Conservation (phyloP, 2,888 invertebrate genomes). For the Thymelicus acteon region DNA sequence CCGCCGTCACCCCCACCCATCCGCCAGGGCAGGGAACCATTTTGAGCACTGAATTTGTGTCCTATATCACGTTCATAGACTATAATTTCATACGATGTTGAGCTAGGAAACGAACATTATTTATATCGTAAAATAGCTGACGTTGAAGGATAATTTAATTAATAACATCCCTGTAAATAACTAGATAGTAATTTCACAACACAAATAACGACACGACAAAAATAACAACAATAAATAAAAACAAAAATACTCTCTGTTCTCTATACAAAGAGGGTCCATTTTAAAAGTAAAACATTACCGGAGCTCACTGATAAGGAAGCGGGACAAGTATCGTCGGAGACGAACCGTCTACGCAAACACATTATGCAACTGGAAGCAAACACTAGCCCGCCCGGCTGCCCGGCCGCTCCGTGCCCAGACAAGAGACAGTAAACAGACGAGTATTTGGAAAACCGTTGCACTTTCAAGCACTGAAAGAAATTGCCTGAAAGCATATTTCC, state of each 20-base stretch:
- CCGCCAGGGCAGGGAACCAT: constrained; percentile 8
- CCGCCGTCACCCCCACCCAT: constrained; percentile 14
- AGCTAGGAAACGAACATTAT: too few relatives aligned
- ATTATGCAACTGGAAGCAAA: constrained; percentile 12
- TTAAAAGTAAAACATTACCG: too few relatives aligned
- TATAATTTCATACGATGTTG: too few relatives aligned
- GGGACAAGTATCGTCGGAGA: not conserved
- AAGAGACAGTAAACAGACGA: not conserved
- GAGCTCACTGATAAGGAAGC: not conserved
- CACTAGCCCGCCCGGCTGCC: not conserved
- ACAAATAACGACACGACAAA: too few relatives aligned
- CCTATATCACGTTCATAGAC: not conserved
- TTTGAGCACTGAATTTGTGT: constrained; percentile 23
- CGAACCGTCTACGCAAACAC: constrained; percentile 20
- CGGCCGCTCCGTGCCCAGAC: not conserved
- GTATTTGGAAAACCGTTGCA: not conserved
- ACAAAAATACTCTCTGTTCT: too few relatives aligned
- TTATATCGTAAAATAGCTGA: too few relatives aligned
- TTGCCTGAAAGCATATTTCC: not conserved
- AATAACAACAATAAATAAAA: too few relatives aligned
- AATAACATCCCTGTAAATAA: too few relatives aligned
- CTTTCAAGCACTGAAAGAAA: not conserved
- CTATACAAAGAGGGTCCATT: too few relatives aligned
- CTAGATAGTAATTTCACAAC: too few relatives aligned
- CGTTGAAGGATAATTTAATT: too few relatives aligned